These are phyloP conservation scores for Cyphomyrus discorhynchus DNA, from an alignment of 2,113 vertebrate species.

Conservation along the genomic window DNA sequence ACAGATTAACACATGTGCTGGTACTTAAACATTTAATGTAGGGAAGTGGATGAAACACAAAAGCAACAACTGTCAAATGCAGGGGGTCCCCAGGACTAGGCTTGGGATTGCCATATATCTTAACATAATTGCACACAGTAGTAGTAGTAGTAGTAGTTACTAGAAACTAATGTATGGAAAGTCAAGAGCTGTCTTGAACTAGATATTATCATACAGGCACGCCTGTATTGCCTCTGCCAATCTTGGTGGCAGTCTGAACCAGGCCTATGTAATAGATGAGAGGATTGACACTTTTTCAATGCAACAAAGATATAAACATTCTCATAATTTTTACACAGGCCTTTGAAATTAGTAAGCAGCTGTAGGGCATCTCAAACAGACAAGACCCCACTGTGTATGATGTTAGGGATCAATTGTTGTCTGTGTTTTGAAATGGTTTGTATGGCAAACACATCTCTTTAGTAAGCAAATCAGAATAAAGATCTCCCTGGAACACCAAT, in stretches of 20 bases:
- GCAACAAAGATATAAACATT: not conserved
- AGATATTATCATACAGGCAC: not conserved
- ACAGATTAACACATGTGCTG: not conserved
- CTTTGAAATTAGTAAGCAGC: not conserved
- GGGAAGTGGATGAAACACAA: not conserved
- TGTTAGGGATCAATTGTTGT: slow-evolving; percentile 5
- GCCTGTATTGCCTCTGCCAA: not conserved
- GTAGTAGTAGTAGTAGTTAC: not conserved
- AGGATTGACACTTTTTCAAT: not conserved
- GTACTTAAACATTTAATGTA: not conserved
- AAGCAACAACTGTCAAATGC: not conserved
- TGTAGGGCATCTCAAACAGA: not conserved
- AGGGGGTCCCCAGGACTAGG: not conserved
- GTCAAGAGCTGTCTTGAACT: not conserved
- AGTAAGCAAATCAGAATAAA: not conserved
- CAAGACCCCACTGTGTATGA: not conserved
- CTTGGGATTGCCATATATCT: not conserved
- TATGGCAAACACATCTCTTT: not conserved
- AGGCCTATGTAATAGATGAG: not conserved
- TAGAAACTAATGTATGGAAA: not conserved
- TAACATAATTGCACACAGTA: not conserved
- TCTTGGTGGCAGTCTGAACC: not conserved
- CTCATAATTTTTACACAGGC: not conserved
- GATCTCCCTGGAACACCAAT: slow-evolving; percentile 7
- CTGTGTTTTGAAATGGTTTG: slow-evolving; percentile 1